Evolutionary conservation across 1,140 invertebrate species (phyloP).

Genomic region (Berghia stephanieae): DNA sequence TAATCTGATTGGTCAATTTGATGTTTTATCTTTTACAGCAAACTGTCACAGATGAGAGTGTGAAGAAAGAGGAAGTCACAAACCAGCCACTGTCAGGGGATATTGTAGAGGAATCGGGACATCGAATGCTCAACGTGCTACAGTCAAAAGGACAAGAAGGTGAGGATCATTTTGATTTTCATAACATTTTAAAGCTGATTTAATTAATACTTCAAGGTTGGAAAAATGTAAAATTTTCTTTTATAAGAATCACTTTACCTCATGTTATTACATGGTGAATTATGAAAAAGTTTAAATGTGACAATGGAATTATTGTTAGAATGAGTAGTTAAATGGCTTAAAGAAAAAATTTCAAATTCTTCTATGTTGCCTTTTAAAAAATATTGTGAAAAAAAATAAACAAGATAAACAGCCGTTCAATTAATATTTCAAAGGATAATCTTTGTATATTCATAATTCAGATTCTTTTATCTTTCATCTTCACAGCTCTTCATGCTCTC

Average conservation of each 20-base stretch:
- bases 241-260: too few species aligned
- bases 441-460: not conserved
- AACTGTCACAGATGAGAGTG: constrained; percentile 60
- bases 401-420: not conserved
- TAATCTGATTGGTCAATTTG: too few species aligned
- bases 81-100: constrained; percentile 34
- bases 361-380: not conserved
- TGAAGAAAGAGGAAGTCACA: constrained; percentile 37
- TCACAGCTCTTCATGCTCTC: constrained; percentile 46
- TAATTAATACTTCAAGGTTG: too few species aligned
- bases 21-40: constrained; percentile 41
- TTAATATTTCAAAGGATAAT: not conserved
- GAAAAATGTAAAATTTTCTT: too few species aligned
- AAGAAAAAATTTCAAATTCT: too few species aligned
- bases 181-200: too few species aligned
- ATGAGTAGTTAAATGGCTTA: too few species aligned
- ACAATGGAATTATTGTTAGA: too few species aligned
- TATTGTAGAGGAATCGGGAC: constrained; percentile 46
- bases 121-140: constrained; percentile 26
- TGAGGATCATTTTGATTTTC: not conserved
- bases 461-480: not conserved
- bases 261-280: too few species aligned
- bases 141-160: not conserved
- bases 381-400: not conserved
- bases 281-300: too few species aligned